A percentile compares a stretch with the other conserved stretches of the same genome.
phyloP scores from a whole-genome alignment of 92 coral and sea anemone species.

The Isaurus tuberculatus region DNA sequence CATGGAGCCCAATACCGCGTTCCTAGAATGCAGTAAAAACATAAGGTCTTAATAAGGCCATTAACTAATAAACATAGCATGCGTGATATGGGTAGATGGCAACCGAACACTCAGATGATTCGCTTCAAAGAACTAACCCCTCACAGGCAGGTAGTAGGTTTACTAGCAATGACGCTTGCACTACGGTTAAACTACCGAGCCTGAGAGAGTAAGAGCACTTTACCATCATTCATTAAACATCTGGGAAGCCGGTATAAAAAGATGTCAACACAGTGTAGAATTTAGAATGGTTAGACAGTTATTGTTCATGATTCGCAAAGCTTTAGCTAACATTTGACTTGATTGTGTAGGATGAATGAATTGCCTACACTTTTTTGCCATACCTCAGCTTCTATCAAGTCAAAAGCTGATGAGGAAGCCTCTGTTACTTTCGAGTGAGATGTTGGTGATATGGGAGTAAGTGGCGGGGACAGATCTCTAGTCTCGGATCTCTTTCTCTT shows the following conservation, averaged over 20 bases:
- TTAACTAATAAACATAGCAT: slow-evolving; percentile 82
- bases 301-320: slow-evolving; percentile 50
- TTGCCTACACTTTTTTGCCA: slow-evolving; percentile 51
- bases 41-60: slow-evolving; percentile 83
- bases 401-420: slow-evolving; percentile 92
- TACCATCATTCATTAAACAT: slow-evolving; percentile 48
- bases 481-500: slow-evolving; percentile 84
- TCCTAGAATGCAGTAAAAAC: slow-evolving; percentile 82
- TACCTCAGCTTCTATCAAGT: slow-evolving; percentile 94
- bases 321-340: slow-evolving; percentile 58
- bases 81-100: slow-evolving; percentile 61
- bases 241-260: slow-evolving; percentile 31
- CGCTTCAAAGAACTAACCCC: slow-evolving; percentile 45
- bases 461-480: slow-evolving; percentile 98
- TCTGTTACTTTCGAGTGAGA: slow-evolving; percentile 90
- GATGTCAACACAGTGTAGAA: neutral
- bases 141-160: slow-evolving; percentile 22
- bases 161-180: slow-evolving; percentile 41
- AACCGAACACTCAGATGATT: slow-evolving; percentile 40
- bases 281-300: slow-evolving; percentile 55
- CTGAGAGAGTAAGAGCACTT: slow-evolving; percentile 20
- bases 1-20: slow-evolving; percentile 95
- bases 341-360: slow-evolving; percentile 25
- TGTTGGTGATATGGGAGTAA: slow-evolving; percentile 98
- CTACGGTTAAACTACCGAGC: slow-evolving; percentile 33